Base-by-base conservation (phyloP, 2,888 invertebrate genomes). In the Dynastes grantii region DNA sequence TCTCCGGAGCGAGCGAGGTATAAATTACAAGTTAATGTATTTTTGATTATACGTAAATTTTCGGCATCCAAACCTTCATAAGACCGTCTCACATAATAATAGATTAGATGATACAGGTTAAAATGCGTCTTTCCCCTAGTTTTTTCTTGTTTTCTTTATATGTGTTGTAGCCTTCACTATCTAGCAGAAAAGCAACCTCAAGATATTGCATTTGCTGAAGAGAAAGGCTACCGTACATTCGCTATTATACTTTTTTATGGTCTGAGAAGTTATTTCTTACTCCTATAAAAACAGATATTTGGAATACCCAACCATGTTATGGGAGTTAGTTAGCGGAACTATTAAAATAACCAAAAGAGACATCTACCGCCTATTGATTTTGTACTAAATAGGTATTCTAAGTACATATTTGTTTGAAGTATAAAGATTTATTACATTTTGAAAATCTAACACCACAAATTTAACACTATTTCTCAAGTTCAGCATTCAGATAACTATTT, bases 11-110 rank as follows among this genome's bases (percentile, higher is more conserved):
- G 29, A 68, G 27, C 51, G 51, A 68, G 49, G 68, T 68, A 68
- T 68, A 68, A 68, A 68, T 68, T 71, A 71, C 71, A 71, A 71
- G 22, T 73, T 73, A 58, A 73, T 73, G 58, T 45, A 73, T 61
- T 73, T 73, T 73, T 73, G 73, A 73, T 73, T 73, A 73, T 73
- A 73, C 58, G 11, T 73, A 55, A 73, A 73, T 73, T 58, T 73
- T 40, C 40, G 73, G 73, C 73, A 73, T 73, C 73, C 40, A 40
- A 58, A 40, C 37, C 73, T 27, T 55, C n/a, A 22, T 9, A 67
- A 45, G 40, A n/a, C 58, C 58, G 58, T 73, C 40, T 58, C 58
- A 37, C 51, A 11, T 73, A 73, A 73, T 73, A 58, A 73, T 58
- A 73, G 73, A 55, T 73, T 58, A 58, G 73, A 37, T 13, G 40